Base-by-base conservation (phyloP, 2,888 invertebrate species). In the Thecocarcelia acutangulata region DNA sequence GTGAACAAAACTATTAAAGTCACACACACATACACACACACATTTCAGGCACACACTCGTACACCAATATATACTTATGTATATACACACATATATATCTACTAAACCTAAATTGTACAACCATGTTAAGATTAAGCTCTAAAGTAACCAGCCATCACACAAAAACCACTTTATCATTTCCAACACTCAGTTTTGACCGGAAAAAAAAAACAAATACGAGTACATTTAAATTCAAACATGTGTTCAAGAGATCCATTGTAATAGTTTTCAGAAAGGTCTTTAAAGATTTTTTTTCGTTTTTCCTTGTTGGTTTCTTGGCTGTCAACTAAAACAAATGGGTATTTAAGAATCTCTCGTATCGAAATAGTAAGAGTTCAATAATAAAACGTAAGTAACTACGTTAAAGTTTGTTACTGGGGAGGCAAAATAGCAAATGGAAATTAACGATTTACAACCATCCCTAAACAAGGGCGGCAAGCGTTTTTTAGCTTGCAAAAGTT, bases 81-180 rank as follows among this genome's bases (percentile, higher is more conserved):
- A 6, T 50, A 8, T 33, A 9, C 9, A 33, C 8, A 33, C 13
- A 19, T 28, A 28, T 50, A 24, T 15, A 1, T 28, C 33, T 33
- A 33, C 15, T 0, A 12, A 63, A 15, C 33, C 9, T 2, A 46
- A 28, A 9, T 17, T 9, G 9, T 6, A 12, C 11, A 37, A 66
- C 13, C 3, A 8, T 37, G 19, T 13, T 12, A 33, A 48, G 58
- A 58, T 37, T 58, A 46, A 37, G 33, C 21, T 58, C 21, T 52
- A 40, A 61, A 52, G 50, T 52, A 72, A 44, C 0, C 44, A 72
- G 28, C 9, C 42, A 15, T 42, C 8, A 13, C 61, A 19, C 8
- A 44, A 56, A 52, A 44, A 61, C 28, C 72, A 52, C 42, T 63
- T 73, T 44, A 61, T 52, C 52, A 70, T 59, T 59, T 59, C 48